These are phyloP conservation scores for Ursus arctos DNA, from an alignment of 2,113 vertebrate species.

Conservation along the genomic window DNA sequence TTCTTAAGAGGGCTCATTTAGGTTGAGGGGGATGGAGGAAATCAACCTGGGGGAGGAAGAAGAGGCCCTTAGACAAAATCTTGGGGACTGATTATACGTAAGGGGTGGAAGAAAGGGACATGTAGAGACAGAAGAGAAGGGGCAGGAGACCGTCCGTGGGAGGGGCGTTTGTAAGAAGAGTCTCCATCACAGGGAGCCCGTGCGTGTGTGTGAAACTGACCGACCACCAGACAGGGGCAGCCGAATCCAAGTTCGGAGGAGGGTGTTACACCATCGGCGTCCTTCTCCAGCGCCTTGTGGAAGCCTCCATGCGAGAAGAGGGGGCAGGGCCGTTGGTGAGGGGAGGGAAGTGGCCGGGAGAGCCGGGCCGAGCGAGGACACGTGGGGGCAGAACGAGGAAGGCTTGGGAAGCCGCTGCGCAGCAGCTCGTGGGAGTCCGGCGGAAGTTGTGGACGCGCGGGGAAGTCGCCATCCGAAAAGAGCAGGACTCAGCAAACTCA, in stretches of 20 bases:
- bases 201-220: neutral
- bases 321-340: neutral
- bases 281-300: neutral
- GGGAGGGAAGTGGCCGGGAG: neutral
- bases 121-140: neutral
- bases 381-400: neutral
- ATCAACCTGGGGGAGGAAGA: neutral
- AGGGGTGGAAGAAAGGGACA: neutral
- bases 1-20: neutral
- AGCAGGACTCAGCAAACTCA: neutral
- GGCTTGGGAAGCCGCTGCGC: too few relatives aligned
- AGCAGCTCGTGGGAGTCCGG: neutral
- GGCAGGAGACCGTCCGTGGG: neutral
- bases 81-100: neutral
- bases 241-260: neutral
- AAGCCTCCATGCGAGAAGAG: neutral
- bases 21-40: neutral
- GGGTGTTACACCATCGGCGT: fast-evolving
- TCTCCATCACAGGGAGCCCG: fast-evolving
- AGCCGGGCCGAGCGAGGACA: neutral
- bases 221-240: neutral
- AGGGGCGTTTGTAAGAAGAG: neutral
- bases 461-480: neutral
- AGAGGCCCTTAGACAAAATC: neutral
- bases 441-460: neutral